Evolutionary conservation across 1,140 invertebrate species (phyloP), one percentile per base, ranked within the genome.

Genomic region (Drosophila mauritiana): DNA sequence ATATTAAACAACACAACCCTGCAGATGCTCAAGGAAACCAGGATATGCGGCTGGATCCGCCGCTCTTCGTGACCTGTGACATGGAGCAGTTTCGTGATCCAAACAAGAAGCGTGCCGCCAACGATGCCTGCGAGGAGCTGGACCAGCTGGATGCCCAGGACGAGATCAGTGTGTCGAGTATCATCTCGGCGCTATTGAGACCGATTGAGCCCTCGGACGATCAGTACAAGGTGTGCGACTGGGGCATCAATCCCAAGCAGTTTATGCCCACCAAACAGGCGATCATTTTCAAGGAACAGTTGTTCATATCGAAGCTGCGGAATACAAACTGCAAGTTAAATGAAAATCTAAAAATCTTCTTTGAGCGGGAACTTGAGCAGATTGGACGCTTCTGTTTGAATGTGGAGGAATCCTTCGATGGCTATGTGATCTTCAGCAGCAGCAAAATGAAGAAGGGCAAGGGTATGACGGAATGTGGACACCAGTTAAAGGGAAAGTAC

Each of bases 101-200:
- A 0, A 25, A 51, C 2, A 78, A 82, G 36, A 51, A 76, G 12
- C 37, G 13, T 0, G 10, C 31, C 0, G 11, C 36, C 2, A 22
- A 22, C 6, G 45, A 73, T 2, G 76, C 64, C 17, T 86, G 90
- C 40, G 79, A 85, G 25, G 73, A 73, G 52, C 11, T 46, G 20
- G 80, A 83, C 0, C 40, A 79, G 43, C 25, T 91, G 10, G 62
- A 64, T n/a, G 72, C 90, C n/a, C 69, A 91, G 55, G 90, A 91
- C 52, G 90, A 90, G 65, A 91, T 91, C 45, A 91, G 90, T 62
- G 53, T 91, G 11, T 91, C 90, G 6, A 91, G 90, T 36, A 91
- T 91, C 20, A 83, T 91, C 8, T 91, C 90, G 1, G 74, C 73
- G 12, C 15, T 91, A 3, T 37, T 91, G 17, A 27, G 56, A 17